Base-by-base conservation (phyloP, 2,888 invertebrate species). In the Xanthia icteritia region DNA sequence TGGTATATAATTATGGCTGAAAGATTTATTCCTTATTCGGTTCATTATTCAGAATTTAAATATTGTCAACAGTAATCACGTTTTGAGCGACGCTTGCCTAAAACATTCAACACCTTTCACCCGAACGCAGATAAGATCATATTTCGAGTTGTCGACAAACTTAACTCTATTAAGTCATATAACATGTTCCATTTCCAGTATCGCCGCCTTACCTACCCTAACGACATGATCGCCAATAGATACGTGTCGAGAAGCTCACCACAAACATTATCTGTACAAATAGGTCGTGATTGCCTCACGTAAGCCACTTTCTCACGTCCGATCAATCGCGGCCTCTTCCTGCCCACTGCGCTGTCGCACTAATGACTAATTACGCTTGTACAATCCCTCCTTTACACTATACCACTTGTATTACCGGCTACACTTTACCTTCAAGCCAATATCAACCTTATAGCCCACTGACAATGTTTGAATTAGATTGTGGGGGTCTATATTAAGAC, bases 331-430 rank as follows among this genome's bases (percentile, higher is more conserved):
- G 84, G 91, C 93, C 94, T 92, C 94, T 94, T 94, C 94, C 94
- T 93, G 93, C 94, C 94, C 93, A 93, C 93, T 92, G 93, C 92
- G 93, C 93, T 93, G 94, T 94, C 94, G 92, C 86, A 75, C 94
- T 96, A 96, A 95, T 95, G 94, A 96, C 96, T 95, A 95, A 96
- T 96, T 96, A 95, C 93, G 93, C 93, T 93, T 94, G 94, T 94
- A 94, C 94, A 93, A 95, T 95, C 94, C 94, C 91, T 92, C 92
- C 90, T 89, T 86, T 85, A 91, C 93, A 91, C 91, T 91, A 90
- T 92, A 91, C 92, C 91, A 91, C 91, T 91, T 89, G 91, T 91
- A 91, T 89, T 90, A 89, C 85, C 84, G 84, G 83, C 78, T 73
- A 70, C 69, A 71, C 20, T 54, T 56, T 45, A 9, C 17, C 11